These are phyloP conservation scores for Cossypha polioptera DNA, from an alignment of 2,797 vertebrate species.

Conservation along the genomic window DNA sequence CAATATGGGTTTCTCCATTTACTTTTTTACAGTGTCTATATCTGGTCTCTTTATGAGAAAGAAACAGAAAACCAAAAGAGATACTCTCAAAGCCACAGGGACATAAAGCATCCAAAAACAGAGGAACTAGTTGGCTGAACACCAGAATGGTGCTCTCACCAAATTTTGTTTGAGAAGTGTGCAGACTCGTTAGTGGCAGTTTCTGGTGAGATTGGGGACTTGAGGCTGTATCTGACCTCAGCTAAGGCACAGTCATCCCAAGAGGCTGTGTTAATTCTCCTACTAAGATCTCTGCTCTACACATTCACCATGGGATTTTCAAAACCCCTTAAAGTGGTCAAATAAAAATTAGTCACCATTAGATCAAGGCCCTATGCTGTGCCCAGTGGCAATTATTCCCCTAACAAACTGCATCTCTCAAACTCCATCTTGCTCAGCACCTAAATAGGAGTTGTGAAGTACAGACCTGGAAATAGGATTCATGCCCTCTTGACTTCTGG, in stretches of 20 bases:
- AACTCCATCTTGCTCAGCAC: background rate
- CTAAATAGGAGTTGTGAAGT: background rate
- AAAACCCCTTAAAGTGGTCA: background rate
- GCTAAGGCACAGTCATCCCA: background rate
- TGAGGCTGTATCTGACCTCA: background rate
- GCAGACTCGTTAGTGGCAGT: background rate
- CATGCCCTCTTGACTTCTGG: background rate
- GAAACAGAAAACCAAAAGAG: background rate
- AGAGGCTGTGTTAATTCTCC: background rate
- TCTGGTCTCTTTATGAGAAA: background rate
- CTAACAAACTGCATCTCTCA: background rate
- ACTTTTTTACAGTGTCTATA: background rate
- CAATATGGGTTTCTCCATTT: background rate
- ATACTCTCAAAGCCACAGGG: background rate
- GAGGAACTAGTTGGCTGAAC: background rate
- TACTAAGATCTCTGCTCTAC: background rate
- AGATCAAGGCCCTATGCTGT: background rate
- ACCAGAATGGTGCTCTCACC: background rate
- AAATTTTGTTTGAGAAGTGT: background rate
- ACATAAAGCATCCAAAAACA: background rate
- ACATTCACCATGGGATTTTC: background rate
- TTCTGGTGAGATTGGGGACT: background rate
- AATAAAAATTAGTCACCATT: background rate
- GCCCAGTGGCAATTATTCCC: background rate
- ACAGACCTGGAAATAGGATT: constrained; percentile 10